Conservation (phyloP, 2,797 vertebrate genomes). For the Taenioides sp. region DNA sequence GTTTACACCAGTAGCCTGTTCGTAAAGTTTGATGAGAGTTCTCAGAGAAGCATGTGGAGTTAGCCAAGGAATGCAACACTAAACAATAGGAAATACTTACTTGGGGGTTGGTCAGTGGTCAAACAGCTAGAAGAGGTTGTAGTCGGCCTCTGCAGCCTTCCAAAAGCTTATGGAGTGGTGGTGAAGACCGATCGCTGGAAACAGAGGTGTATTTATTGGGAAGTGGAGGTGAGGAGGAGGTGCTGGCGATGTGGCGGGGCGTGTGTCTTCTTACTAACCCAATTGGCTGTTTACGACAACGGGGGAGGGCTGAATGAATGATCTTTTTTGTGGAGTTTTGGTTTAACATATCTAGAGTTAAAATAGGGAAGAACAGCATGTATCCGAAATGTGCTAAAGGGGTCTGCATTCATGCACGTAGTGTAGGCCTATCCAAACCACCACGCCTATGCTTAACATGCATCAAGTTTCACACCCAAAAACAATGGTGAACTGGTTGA, state of each 20-base stretch:
- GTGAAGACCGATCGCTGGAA: constrained; percentile 24
- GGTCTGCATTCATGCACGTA: constrained; percentile 9
- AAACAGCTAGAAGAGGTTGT: constrained; percentile 10
- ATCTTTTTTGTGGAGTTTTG: constrained; percentile 40
- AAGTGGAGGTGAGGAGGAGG: constrained; percentile 31
- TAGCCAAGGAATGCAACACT: not conserved
- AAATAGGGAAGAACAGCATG: constrained; percentile 18
- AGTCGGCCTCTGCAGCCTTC: constrained; percentile 5
- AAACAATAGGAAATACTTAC: constrained; percentile 51
- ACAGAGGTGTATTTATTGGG: constrained; percentile 62
- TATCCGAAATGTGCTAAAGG: constrained; percentile 13
- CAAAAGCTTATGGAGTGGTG: constrained; percentile 7
- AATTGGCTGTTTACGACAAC: constrained; percentile 57
- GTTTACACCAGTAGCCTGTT: not conserved
- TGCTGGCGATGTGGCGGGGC: constrained; percentile 59
- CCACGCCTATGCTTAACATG: not conserved
- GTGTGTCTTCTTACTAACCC: constrained; percentile 43
- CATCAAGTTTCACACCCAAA: not conserved
- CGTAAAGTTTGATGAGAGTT: not conserved
- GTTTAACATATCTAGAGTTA: not conserved
- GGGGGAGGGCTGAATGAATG: constrained; percentile 44
- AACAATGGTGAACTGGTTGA: constrained; percentile 26
- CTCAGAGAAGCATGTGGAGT: not conserved
- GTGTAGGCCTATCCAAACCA: not conserved
- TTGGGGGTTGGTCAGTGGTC: constrained; percentile 39